phyloP scores from a whole-genome alignment of 2,113 vertebrate species.

The Bothrops jararaca region DNA sequence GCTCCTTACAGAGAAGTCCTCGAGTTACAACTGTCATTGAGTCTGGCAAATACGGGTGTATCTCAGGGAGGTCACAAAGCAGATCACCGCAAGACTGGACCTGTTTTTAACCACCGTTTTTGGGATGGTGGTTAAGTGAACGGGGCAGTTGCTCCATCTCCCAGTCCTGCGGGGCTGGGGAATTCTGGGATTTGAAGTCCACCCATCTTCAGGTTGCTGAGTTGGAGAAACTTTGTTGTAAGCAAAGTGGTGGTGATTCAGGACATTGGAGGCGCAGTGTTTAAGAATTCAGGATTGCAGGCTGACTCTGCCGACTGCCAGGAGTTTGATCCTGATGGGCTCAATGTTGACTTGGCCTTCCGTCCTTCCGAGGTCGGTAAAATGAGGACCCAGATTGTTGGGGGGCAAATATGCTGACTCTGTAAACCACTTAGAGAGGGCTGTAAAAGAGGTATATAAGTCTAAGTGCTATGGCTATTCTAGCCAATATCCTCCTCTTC shows the following conservation, averaged over 20 bases:
- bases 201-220: background rate
- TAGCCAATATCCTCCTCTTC: background rate
- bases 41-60: background rate
- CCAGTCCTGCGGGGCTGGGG: background rate
- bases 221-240: too few relatives aligned
- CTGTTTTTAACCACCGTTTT: background rate
- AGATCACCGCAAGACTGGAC: background rate
- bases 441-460: background rate
- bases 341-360: background rate
- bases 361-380: background rate
- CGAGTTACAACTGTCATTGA: background rate
- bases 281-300: background rate
- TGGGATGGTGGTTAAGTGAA: background rate
- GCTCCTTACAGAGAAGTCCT: background rate
- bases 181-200: background rate
- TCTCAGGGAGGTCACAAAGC: background rate
- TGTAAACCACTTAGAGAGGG: background rate
- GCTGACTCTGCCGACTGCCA: background rate
- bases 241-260: too few relatives aligned
- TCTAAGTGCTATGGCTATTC: background rate
- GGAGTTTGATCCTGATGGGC: background rate
- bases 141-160: background rate
- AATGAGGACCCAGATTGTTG: background rate
- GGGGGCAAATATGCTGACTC: background rate
- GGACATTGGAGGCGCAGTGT: too few relatives aligned